These are phyloP conservation scores for Sinocyclocheilus anophthalmus DNA, from an alignment of 2,113 vertebrate species.

Conservation along the genomic window DNA sequence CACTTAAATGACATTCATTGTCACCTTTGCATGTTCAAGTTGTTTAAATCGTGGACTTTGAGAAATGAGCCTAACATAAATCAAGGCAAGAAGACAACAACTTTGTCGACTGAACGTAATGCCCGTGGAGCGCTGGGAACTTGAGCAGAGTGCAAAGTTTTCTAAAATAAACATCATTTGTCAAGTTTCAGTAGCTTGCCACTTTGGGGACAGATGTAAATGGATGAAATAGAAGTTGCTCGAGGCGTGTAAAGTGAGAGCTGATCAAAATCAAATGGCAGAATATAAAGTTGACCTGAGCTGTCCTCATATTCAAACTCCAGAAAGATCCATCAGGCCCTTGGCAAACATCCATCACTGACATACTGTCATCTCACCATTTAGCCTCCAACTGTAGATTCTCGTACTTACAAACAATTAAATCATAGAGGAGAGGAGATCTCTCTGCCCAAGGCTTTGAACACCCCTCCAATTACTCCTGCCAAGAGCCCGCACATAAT, in stretches of 20 bases:
- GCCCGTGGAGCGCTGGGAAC: not conserved
- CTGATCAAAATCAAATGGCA: conserved; percentile 23
- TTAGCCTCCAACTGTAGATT: not conserved
- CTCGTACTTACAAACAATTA: not conserved
- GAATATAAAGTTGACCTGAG: conserved; percentile 22
- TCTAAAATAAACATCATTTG: conserved; percentile 30
- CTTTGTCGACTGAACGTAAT: not conserved
- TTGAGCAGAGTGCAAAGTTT: conserved; percentile 17
- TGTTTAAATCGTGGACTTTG: not conserved
- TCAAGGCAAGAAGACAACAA: conserved; percentile 4
- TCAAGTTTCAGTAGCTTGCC: conserved; percentile 3
- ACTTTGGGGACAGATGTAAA: not conserved
- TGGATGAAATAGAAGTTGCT: not conserved
- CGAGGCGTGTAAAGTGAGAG: not conserved
- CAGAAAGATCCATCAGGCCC: not conserved
- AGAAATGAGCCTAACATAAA: conserved; percentile 24
- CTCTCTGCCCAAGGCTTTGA: conserved; percentile 55
- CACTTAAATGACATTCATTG: not conserved
- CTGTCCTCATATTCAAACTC: not conserved
- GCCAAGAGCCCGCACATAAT: conserved; percentile 73
- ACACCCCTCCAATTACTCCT: conserved; percentile 71
- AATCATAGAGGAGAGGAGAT: not conserved
- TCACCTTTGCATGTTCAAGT: not conserved
- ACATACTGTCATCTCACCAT: conserved; percentile 22
- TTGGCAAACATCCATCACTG: conserved; percentile 4